These are phyloP conservation scores for Calliphora vomitoria DNA, from an alignment of 2,888 invertebrate species.

Conservation along the genomic window DNA sequence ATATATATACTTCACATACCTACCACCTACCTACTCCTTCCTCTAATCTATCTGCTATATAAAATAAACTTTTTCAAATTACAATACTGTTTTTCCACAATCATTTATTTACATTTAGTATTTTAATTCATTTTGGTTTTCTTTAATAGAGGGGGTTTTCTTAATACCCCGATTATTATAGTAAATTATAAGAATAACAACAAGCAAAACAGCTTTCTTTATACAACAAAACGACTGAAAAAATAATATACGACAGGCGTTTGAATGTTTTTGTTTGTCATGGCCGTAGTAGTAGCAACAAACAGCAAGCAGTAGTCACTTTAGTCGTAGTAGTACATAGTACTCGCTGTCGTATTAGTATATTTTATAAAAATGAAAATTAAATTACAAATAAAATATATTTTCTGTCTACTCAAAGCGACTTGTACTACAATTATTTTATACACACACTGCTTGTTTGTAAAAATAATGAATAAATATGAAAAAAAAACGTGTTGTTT, in stretches of 20 bases:
- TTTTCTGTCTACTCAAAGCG: conserved; percentile 20
- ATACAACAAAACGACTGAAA: conserved; percentile 25
- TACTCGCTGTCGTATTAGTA: too few species aligned
- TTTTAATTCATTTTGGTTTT: conserved; percentile 53
- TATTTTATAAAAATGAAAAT: conserved; percentile 31
- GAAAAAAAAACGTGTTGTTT: conserved; percentile 26
- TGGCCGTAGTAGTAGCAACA: conserved; percentile 47
- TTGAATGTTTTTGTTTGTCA: conserved; percentile 67
- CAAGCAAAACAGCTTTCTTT: conserved; percentile 19
- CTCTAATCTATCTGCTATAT: background rate
- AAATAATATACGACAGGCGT: background rate
- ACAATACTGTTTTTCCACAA: conserved; percentile 71
- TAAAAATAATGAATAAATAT: background rate
- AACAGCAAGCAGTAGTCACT: conserved; percentile 5
- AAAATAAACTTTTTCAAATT: conserved; percentile 3
- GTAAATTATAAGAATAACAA: conserved; percentile 57
- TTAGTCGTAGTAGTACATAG: conserved; percentile 10
- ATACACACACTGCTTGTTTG: conserved; percentile 18
- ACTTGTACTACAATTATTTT: background rate
- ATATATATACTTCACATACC: background rate
- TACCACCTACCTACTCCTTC: background rate
- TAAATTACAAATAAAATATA: background rate
- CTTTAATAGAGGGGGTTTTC: conserved; percentile 52
- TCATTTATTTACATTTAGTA: conserved; percentile 52
- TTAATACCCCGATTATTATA: conserved; percentile 71